phyloP scores from a whole-genome alignment of 2,888 invertebrate species.

The Cenopis cana region DNA sequence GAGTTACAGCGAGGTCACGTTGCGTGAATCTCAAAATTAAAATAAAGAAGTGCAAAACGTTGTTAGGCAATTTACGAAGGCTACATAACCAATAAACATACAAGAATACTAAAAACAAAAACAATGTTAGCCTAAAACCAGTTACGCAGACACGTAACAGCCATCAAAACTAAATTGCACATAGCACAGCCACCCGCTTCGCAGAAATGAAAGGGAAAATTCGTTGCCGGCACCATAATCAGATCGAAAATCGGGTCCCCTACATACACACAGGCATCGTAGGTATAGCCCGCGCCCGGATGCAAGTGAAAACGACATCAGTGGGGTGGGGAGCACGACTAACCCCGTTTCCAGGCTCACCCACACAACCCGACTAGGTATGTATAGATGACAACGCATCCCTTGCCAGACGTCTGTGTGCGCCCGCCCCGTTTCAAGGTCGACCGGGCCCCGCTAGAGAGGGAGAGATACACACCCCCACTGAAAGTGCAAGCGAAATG shows the following conservation, averaged over 20 bases:
- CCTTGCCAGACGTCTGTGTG: slow-evolving; percentile 63
- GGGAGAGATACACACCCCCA: slow-evolving; percentile 68
- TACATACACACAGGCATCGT: slow-evolving; percentile 27
- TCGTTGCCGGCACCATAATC: slow-evolving; percentile 65
- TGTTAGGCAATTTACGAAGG: slow-evolving; percentile 12
- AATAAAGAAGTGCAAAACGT: slow-evolving; percentile 29
- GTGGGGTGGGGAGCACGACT: slow-evolving; percentile 63
- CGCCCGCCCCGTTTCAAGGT: slow-evolving; percentile 79
- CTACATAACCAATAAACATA: slow-evolving; percentile 10
- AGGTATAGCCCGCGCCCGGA: slow-evolving; percentile 62
- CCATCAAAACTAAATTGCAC: slow-evolving; percentile 42
- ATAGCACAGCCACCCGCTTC: slow-evolving; percentile 35
- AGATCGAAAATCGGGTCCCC: slow-evolving; percentile 71
- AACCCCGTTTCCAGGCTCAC: slow-evolving; percentile 74
- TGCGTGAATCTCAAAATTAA: slow-evolving; percentile 20
- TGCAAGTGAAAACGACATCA: slow-evolving; percentile 81
- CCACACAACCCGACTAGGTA: slow-evolving; percentile 50
- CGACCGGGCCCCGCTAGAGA: slow-evolving; percentile 67
- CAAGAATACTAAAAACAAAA: slow-evolving; percentile 21
- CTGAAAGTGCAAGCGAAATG: slow-evolving; percentile 82
- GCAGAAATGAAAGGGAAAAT: slow-evolving; percentile 53
- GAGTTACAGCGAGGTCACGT: slow-evolving; percentile 21
- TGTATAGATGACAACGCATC: slow-evolving; percentile 65
- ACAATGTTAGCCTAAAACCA: slow-evolving; percentile 22
- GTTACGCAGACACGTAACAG: slow-evolving; percentile 28